Conservation (phyloP, 2,888 invertebrate species). For the Patella ulyssiponensis region DNA sequence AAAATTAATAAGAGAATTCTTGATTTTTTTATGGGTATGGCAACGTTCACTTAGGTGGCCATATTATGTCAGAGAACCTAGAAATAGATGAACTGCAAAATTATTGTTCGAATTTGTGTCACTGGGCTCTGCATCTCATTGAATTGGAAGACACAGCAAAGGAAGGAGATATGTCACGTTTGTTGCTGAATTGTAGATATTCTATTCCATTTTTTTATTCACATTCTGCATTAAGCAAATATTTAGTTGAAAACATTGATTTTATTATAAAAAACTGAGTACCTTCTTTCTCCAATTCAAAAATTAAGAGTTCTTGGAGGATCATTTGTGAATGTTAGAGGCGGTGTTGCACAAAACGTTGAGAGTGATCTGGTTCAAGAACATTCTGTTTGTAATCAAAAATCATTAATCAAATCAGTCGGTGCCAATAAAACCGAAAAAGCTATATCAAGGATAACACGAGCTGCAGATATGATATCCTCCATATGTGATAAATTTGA, state of each 20-base stretch:
- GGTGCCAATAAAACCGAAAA: slow-evolving; percentile 31
- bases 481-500: slow-evolving; percentile 25
- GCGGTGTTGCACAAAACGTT: slow-evolving; percentile 13
- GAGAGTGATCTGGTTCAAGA: slow-evolving; percentile 31
- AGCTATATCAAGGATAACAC: slow-evolving; percentile 25
- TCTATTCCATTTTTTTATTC: slow-evolving; percentile 30
- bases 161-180: slow-evolving; percentile 34
- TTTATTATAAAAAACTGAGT: slow-evolving; percentile 28
- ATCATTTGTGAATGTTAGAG: slow-evolving; percentile 29
- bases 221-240: slow-evolving; percentile 30
- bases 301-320: slow-evolving; percentile 33
- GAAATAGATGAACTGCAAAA: slow-evolving; percentile 24
- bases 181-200: slow-evolving; percentile 24
- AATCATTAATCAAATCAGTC: slow-evolving; percentile 26
- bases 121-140: slow-evolving; percentile 31
- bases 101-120: slow-evolving; percentile 27
- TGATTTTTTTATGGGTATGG: slow-evolving; percentile 24
- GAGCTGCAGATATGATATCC: slow-evolving; percentile 22
- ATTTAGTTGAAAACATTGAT: slow-evolving; percentile 34
- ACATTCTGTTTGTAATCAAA: slow-evolving; percentile 30
- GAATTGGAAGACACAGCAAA: slow-evolving; percentile 38
- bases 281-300: slow-evolving; percentile 26
- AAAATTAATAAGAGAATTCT: slow-evolving; percentile 20
- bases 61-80: too few species aligned
- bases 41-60: background rate